Conservation (phyloP, 2,113 vertebrate species). For the Phainopepla nitens region DNA sequence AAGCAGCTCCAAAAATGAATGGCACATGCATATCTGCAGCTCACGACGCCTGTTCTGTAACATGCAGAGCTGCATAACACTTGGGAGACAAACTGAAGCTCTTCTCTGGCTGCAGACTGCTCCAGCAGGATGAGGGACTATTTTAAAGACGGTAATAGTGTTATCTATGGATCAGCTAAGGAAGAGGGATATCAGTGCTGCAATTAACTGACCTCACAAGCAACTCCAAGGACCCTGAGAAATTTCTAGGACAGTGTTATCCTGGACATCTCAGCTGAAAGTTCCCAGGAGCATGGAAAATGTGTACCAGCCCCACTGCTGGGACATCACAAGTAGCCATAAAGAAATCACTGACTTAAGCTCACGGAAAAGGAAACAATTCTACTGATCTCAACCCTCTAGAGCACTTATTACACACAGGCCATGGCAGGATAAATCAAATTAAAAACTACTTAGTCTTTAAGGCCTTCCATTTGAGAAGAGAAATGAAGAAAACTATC, state of each 20-base stretch:
- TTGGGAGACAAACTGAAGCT: background rate
- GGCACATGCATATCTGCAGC: background rate
- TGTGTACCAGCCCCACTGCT: background rate
- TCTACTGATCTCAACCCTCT: background rate
- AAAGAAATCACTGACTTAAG: background rate
- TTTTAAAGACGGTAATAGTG: background rate
- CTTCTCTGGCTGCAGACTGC: background rate
- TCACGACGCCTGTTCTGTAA: background rate
- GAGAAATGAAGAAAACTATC: background rate
- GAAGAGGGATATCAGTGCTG: background rate
- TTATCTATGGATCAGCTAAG: background rate
- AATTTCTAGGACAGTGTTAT: background rate
- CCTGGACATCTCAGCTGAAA: background rate
- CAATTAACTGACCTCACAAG: background rate
- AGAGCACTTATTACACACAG: background rate
- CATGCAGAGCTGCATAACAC: background rate
- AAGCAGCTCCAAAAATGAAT: background rate
- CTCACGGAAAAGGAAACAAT: background rate
- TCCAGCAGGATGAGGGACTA: background rate
- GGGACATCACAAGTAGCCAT: background rate
- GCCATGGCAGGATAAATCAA: background rate
- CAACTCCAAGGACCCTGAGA: background rate
- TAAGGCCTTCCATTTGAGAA: background rate
- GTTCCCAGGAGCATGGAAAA: background rate
- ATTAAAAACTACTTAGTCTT: background rate